Base-by-base conservation (phyloP, 2,113 vertebrate genomes). In the Oncorhynchus kisutch region DNA sequence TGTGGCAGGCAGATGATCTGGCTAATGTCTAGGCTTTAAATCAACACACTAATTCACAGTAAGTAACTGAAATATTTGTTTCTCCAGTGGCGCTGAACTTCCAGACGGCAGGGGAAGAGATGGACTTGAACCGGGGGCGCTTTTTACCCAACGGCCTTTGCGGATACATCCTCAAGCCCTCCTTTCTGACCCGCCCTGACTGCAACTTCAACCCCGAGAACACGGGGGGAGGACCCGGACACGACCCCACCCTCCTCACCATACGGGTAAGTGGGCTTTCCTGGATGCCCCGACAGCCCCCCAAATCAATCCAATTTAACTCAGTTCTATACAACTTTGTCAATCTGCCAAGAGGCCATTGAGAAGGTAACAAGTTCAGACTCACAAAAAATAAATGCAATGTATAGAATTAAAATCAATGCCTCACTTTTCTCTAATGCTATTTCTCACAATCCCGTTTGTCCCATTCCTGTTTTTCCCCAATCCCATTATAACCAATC, bases 71-170 rank as follows among this genome's bases (percentile, higher is more conserved):
- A 57, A 16, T 24, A 13, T 31, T 20, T 5, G 4, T 64, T 79
- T 49, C 72, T 82, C 0, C 88, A 99, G 98, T 98, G 89, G 96
- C 98, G 12, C 91, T 99, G 67, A 99, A 99, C 91, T 98, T 97
- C 92, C 98, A 99, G 91, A 99, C 97, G 0, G 93, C 94, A 0
- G 96, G 97, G 1, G 95, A 94, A 0, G 95, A 96, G 91, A 99
- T 99, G 98, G 96, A 99, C 80, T 90, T 99, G 54, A 98, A 99
- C 39, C 66, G 92, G 0, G 98, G 98, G 4, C 93, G 94, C 68
- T 99, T 99, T 89, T 92, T 95, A 78, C 85, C 94, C 72, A 99
- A 99, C 0, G 96, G 95, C 4, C 18, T 80, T 73, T 96, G 96
- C 0, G 98, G 98, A 0, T 98, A 95, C 4, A 39, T 94, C 69